These are phyloP conservation scores for Epistrophe grossulariae DNA, from an alignment of 2,888 invertebrate genomes.

Conservation along the genomic window DNA sequence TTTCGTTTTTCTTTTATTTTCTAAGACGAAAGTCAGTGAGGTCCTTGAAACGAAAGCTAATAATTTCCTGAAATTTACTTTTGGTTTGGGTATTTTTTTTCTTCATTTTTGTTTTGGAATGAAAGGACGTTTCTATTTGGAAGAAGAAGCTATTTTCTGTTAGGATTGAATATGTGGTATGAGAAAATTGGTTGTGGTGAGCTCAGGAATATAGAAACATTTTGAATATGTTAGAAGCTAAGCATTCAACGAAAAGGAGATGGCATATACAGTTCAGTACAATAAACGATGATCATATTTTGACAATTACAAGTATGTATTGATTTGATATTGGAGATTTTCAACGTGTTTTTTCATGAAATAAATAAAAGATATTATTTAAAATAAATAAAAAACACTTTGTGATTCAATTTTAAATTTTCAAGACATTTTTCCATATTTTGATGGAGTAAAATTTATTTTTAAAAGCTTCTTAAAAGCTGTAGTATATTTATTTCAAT, in stretches of 20 bases:
- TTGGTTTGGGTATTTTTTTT: constrained; percentile 36
- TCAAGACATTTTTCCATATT: no score
- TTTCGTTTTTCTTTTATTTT: constrained; percentile 2
- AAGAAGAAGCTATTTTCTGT: constrained; percentile 4
- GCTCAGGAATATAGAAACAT: constrained; percentile 9
- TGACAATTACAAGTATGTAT: no score
- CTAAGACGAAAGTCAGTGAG: not conserved
- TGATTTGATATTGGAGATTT: no score
- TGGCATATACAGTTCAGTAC: no score
- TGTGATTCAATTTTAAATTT: no score
- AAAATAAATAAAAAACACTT: no score
- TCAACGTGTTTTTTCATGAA: no score
- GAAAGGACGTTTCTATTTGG: constrained; percentile 29
- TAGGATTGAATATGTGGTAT: constrained; percentile 14
- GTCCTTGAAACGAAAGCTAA: constrained; percentile 66
- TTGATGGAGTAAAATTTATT: no score
- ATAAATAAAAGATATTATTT: no score
- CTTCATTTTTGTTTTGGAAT: constrained; percentile 17
- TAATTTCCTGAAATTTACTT: constrained; percentile 66
- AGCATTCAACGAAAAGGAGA: not conserved
- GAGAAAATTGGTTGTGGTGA: constrained; percentile 18
- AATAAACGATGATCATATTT: no score
- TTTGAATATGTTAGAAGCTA: not conserved
- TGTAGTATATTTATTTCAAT: no score
- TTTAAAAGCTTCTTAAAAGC: no score